These are phyloP conservation scores for Lucinisca nassula DNA, from an alignment of 2,888 invertebrate genomes.

Conservation along the genomic window DNA sequence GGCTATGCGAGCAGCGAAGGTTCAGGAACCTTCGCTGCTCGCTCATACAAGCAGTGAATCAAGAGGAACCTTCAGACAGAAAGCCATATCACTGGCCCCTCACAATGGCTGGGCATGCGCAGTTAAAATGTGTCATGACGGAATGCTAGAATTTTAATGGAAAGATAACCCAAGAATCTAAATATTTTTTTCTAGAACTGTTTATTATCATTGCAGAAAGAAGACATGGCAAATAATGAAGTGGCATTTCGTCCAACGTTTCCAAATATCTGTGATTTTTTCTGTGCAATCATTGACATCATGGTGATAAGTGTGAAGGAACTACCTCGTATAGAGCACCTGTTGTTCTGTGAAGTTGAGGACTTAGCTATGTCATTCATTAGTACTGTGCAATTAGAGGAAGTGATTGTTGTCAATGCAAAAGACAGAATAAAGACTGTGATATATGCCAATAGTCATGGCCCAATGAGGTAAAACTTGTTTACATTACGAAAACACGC, in stretches of 20 bases:
- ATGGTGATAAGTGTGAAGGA: slow-evolving; percentile 84
- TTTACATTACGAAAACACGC: too few species aligned
- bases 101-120: too few species aligned
- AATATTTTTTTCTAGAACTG: too few species aligned
- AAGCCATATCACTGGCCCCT: too few species aligned
- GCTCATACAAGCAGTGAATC: too few species aligned
- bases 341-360: slow-evolving; percentile 84
- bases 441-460: slow-evolving; percentile 84
- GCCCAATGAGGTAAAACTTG: slow-evolving; percentile 82
- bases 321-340: slow-evolving; percentile 84
- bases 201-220: slow-evolving; percentile 74
- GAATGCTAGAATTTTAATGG: too few species aligned
- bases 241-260: slow-evolving; percentile 82
- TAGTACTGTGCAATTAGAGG: slow-evolving; percentile 79
- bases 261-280: slow-evolving; percentile 79
- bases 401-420: slow-evolving; percentile 81
- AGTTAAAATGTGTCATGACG: too few species aligned
- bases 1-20: too few species aligned
- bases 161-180: too few species aligned
- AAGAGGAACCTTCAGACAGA: too few species aligned
- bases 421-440: slow-evolving; percentile 81
- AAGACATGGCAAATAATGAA: slow-evolving; percentile 76
- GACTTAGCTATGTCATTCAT: slow-evolving; percentile 77
- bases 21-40: too few species aligned
- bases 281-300: slow-evolving; percentile 84